Base-by-base conservation (phyloP, 2,888 invertebrate genomes). In the Mythimna ferrago region DNA sequence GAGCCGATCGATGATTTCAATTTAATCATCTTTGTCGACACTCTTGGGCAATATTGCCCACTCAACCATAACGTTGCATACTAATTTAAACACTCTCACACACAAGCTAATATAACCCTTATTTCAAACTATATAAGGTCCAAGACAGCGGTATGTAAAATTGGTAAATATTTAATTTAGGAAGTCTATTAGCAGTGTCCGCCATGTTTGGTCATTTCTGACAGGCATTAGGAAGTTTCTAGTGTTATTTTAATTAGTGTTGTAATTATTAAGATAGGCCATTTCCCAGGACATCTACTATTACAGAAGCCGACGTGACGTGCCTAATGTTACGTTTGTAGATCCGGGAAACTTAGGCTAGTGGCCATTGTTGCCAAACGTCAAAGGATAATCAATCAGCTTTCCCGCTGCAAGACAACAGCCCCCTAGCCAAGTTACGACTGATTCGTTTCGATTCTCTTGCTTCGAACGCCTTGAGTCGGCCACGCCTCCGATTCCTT, bases 21-120 rank as follows among this genome's bases (percentile, higher is more conserved):
- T 68, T 73, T 73, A 78, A 78, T 73, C 73, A 81, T 61, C 66
- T 74, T 74, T 76, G 83, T 80, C 73, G 83, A 64, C 80, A 66
- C 57, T 66, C 62, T 84, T 80, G 65, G 10, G 80, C 67, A 83
- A 84, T 35, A 75, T 81, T 70, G 32, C 44, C 61, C 72, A 66
- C 67, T 84, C 72, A 73, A 66, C 78, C 83, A 76, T 63, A 81
- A 83, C 72, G 60, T 79, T 77, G 56, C 63, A 35, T 21, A 60
- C 77, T 44, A 73, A 64, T 6, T 48, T 62, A 66, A 41, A 53
- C 16, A 16, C 35, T 11, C 35, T 16, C 51, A 21, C 2, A 26
- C 14, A 26, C 16, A 78, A 11, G 6, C 1, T 10, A 70, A 51
- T 10, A 57, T 32, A 2, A 66, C 11, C 64, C 3, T 7, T 78